phyloP scores from a whole-genome alignment of 1,140 invertebrate species.

The Panagrolaimus sp. region DNA sequence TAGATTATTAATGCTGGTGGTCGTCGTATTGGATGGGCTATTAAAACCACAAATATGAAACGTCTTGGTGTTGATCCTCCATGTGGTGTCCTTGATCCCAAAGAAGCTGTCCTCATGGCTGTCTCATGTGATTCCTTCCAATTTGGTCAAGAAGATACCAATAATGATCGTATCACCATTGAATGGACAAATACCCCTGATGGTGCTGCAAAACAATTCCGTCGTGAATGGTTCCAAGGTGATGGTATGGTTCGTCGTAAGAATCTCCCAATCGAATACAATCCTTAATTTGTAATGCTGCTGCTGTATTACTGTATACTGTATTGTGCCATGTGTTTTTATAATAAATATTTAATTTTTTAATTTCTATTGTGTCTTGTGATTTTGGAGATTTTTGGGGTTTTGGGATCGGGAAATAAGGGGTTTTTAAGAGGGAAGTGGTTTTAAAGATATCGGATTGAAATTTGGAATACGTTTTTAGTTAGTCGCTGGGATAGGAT shows the following conservation, averaged over 20 bases:
- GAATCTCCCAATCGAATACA: slow-evolving; percentile 49
- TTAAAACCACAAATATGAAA: slow-evolving; percentile 43
- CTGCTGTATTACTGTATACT: too few relatives aligned
- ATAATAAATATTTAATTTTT: too few relatives aligned
- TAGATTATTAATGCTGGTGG: slow-evolving; percentile 41
- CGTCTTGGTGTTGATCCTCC: slow-evolving; percentile 40
- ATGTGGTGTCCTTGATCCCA: slow-evolving; percentile 42
- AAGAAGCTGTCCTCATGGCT: slow-evolving; percentile 39
- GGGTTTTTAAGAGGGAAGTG: too few relatives aligned
- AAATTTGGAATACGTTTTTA: too few relatives aligned
- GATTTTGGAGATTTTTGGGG: background rate
- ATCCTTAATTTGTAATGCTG: slow-evolving; percentile 25
- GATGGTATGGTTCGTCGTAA: slow-evolving; percentile 48
- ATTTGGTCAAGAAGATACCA: slow-evolving; percentile 40
- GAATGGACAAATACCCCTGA: slow-evolving; percentile 48
- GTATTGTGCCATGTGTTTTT: too few relatives aligned
- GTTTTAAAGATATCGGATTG: too few relatives aligned
- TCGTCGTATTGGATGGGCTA: slow-evolving; percentile 43
- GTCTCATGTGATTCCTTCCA: slow-evolving; percentile 45
- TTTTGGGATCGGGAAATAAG: too few relatives aligned
- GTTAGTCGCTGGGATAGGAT: too few relatives aligned
- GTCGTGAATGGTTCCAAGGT: slow-evolving; percentile 46
- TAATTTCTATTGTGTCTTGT: too few relatives aligned
- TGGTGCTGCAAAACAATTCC: slow-evolving; percentile 39
- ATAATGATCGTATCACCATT: slow-evolving; percentile 47